Evolutionary conservation across 2,797 vertebrate genomes (phyloP), one percentile per base, ranked within the genome.

Genomic region (Garrulus glandarius): DNA sequence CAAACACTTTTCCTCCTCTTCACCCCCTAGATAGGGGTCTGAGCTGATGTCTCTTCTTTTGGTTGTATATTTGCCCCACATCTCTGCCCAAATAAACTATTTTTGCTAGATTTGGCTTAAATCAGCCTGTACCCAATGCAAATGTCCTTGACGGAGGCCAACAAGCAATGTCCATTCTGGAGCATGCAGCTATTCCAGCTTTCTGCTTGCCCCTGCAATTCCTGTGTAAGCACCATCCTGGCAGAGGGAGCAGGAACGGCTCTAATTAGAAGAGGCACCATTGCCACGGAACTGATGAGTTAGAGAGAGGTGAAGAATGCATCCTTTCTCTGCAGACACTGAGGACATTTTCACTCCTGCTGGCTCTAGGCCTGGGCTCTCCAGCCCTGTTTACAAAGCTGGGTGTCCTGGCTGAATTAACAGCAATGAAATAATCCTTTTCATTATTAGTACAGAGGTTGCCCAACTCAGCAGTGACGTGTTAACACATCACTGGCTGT

Each of bases 291-390:
- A 91, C 84, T 79, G 84, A 56, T 64, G 87, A 83, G 87, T 9
- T 81, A 16, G 57, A 52, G 68, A 56, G 86, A 89, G 49, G 85
- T 83, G 37, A 93, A 97, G 92, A 97, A 97, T 93, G 89, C 29
- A 24, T 52, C 92, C 91, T 95, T 96, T 97, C 93, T 96, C 87
- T 92, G 52, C 53, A 74, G 20, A 64, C 50, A 92, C 92, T 96
- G 93, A 87, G 68, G 87, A 78, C 84, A 96, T 84, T 97, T 94
- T 92, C 91, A 90, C n/a, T 79, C 56, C 84, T 84, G 65, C 92
- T 95, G 96, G 95, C 97, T 85, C 15, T 37, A 64, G 82, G 92
- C 95, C 81, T n/a, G 24, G 56, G 78, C 84, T 84, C 60, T 30
- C 39, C 75, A 90, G 64, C 64, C 87, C 95, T 34, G 0, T 46